Base-by-base conservation (phyloP, 2,113 vertebrate genomes). In the Serinus canaria region DNA sequence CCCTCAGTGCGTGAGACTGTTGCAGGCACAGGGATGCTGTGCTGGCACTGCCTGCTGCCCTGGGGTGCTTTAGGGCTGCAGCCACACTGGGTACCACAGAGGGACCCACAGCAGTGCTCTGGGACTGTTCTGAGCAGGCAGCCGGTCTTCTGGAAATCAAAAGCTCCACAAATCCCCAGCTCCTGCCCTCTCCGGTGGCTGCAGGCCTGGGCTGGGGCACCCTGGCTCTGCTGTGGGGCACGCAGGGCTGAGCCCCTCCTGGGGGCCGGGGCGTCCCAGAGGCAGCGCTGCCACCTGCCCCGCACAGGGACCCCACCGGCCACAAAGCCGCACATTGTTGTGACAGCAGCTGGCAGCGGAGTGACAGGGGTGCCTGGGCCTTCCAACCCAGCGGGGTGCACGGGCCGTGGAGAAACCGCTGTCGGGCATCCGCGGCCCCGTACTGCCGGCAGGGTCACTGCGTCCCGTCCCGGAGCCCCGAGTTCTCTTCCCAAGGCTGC, bases 321-420 rank as follows among this genome's bases (percentile, higher is more conserved):
- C 74, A 96, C 92, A 96, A 96, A 95, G 96, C 39, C 63, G 1
- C 44, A 0, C 94, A 82, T 92, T 95, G 93, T 91, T 75, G 81
- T 56, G 87, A n/a, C 84, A 79, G 81, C 95, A 96, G 96, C 93
- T 95, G 92, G 74, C 15, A 9, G 7, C 4, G 2, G 95, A 96
- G 81, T 92, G 96, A 94, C 69, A 5, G 90, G 62, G 90, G 10
- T 62, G 66, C 60, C 95, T 96, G 96, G 43, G 39, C 93, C 73
- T 41, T 5, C 33, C 1, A 0, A 16, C 18, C 12, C 46, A 1
- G 53, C 10, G 1, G 76, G 70, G 44, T 2, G 35, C 2, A 1
- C 0, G 16, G 81, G 46, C 6, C 1, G 7, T 2, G 62, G 58
- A 75, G 53, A 33, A 80, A 19, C 16, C 19, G 3, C 66, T 21